phyloP scores from a whole-genome alignment of 53 echinoderm and acorn worm genomes.

The Echinometra lucunter region DNA sequence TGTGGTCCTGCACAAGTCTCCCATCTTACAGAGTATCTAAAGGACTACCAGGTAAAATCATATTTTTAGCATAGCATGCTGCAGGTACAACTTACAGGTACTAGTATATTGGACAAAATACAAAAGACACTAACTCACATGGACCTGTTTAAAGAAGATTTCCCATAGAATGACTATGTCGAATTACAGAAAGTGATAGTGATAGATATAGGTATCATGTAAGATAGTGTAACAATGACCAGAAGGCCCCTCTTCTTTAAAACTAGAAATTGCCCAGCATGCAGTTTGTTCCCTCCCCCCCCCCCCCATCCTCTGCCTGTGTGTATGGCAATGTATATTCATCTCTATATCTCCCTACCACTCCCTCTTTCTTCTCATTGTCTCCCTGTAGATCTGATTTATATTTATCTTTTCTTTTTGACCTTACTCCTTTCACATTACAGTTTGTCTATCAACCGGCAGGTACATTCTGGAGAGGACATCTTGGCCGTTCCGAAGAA shows the following conservation, averaged over 20 bases:
- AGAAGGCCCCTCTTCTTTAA: no score
- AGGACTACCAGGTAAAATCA: constrained; percentile 79
- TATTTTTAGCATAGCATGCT: no score
- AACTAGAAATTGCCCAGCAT: neutral
- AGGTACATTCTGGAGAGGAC: constrained; percentile 72
- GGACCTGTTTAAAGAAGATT: no score
- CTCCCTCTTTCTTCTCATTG: neutral
- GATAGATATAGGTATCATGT: no score
- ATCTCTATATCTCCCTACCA: neutral
- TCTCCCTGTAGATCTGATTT: neutral
- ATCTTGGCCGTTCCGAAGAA: constrained; percentile 81
- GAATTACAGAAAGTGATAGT: neutral
- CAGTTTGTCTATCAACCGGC: constrained; percentile 98
- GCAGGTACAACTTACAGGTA: no score
- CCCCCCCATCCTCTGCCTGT: neutral
- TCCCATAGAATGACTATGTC: no score
- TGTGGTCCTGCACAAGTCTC: constrained; percentile 89
- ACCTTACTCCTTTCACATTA: neutral
- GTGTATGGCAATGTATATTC: neutral
- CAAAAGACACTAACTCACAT: no score
- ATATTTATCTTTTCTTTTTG: neutral
- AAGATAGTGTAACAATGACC: no score
- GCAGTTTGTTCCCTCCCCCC: no score
- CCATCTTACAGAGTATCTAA: constrained; percentile 81
- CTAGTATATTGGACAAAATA: no score